Percentiles rank a stretch among this genome's conserved stretches.
phyloP scores from a whole-genome alignment of 1,140 invertebrate genomes.

The Parapsyche elsis region DNA sequence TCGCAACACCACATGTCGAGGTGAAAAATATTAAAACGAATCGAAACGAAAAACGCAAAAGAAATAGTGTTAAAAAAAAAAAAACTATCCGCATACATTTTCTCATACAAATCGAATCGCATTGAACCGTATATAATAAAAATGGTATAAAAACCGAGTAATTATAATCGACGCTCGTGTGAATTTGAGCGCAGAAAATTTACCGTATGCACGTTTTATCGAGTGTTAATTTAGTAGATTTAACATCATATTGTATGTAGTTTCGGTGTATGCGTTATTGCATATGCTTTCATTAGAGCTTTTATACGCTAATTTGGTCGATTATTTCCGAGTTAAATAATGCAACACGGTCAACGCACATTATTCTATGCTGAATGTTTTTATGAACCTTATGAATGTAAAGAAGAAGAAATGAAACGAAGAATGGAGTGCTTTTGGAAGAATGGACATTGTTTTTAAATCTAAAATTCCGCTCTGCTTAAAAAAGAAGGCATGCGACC shows the following conservation, averaged over 20 bases:
- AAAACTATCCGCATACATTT: not conserved
- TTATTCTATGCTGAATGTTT: too few relatives aligned
- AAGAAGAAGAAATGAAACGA: too few relatives aligned
- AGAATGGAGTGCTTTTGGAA: too few relatives aligned
- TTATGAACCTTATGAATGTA: too few relatives aligned
- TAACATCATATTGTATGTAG: not conserved
- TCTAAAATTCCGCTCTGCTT: too few relatives aligned
- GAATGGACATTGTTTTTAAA: too few relatives aligned
- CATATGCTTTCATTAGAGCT: not conserved
- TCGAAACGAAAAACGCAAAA: not conserved
- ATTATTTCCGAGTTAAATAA: not conserved
- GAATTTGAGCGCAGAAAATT: not conserved
- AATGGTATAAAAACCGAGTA: not conserved
- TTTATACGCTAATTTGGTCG: not conserved
- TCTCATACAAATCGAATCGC: not conserved
- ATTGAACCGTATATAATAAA: not conserved
- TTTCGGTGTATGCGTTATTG: not conserved
- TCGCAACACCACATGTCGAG: slow-evolving; percentile 33
- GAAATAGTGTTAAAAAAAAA: not conserved
- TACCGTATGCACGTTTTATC: slow-evolving; percentile 9
- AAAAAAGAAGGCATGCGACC: too few relatives aligned
- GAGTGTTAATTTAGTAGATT: not conserved
- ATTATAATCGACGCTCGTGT: slow-evolving; percentile 1
- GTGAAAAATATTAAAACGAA: slow-evolving; percentile 32
- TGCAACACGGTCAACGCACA: not conserved